Conservation (phyloP, 2,797 vertebrate genomes). For the Esox masquinongy region DNA sequence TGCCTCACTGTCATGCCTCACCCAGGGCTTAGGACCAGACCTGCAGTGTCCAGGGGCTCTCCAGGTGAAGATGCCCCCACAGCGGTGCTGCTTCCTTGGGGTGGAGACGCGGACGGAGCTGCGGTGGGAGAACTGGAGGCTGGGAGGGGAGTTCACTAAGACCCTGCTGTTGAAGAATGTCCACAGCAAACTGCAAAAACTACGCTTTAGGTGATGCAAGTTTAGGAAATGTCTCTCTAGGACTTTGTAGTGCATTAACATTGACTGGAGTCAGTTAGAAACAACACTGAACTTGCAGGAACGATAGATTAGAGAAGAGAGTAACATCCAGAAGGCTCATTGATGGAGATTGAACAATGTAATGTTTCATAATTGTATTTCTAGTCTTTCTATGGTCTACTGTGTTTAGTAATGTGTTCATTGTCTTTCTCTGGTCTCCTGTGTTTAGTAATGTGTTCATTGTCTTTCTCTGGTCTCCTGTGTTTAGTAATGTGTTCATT, state of each 20-base stretch:
- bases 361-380: not conserved
- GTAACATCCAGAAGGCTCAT: not conserved
- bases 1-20: too few species aligned
- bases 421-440: too few species aligned
- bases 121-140: constrained; percentile 85
- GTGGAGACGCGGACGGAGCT: constrained; percentile 80
- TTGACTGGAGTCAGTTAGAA: not conserved
- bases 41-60: constrained; percentile 26
- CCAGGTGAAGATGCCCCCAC: constrained; percentile 29
- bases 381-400: not conserved
- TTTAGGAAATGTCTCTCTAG: not conserved
- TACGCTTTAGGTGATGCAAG: constrained; percentile 80
- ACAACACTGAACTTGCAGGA: not conserved
- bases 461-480: not conserved
- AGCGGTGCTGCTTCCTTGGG: constrained; percentile 76
- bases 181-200: constrained; percentile 79
- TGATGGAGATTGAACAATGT: not conserved
- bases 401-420: too few species aligned
- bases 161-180: constrained; percentile 83
- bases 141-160: constrained; percentile 80
- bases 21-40: constrained; percentile 5
- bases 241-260: not conserved
- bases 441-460: not conserved
- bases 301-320: not conserved
- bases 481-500: too few species aligned